Evolutionary conservation across 2,797 vertebrate species (phyloP).

Genomic region (Spinus pinus): DNA sequence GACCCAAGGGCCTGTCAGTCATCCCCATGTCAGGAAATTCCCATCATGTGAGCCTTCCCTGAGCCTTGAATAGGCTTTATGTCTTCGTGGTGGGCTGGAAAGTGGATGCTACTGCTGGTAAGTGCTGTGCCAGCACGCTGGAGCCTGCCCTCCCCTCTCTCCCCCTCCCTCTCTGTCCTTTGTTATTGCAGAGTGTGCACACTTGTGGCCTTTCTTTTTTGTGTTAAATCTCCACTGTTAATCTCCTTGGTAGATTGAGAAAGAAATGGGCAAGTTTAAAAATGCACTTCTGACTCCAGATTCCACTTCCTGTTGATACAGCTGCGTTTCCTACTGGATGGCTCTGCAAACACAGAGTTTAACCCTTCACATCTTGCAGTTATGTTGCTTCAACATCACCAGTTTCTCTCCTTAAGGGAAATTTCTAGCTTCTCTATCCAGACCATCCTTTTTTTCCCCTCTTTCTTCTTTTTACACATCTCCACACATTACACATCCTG

Average conservation of each 20-base stretch:
- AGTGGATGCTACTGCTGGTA: not conserved
- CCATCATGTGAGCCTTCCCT: not conserved
- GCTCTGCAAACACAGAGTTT: not conserved
- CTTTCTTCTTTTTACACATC: not conserved
- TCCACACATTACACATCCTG: not conserved
- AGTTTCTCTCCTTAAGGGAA: not conserved
- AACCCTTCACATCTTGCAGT: not conserved
- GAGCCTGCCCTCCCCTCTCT: not conserved
- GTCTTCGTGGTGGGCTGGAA: not conserved
- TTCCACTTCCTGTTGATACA: conserved; percentile 44
- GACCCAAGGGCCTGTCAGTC: not conserved
- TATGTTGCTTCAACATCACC: not conserved
- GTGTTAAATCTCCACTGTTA: not conserved
- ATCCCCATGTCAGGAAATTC: not conserved
- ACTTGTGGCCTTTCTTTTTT: not conserved
- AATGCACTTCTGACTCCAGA: conserved; percentile 4
- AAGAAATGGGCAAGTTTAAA: conserved; percentile 9
- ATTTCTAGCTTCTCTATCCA: not conserved
- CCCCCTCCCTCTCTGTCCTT: not conserved
- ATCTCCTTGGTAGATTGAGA: not conserved
- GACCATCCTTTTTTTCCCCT: accelerated
- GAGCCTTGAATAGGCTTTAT: not conserved
- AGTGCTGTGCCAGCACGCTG: not conserved
- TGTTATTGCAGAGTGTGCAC: not conserved
- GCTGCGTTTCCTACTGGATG: conserved; percentile 14